A percentile compares a stretch with the other conserved stretches of the same genome.
phyloP scores from a whole-genome alignment of 2,113 vertebrate genomes.

The Theristicus caerulescens region DNA sequence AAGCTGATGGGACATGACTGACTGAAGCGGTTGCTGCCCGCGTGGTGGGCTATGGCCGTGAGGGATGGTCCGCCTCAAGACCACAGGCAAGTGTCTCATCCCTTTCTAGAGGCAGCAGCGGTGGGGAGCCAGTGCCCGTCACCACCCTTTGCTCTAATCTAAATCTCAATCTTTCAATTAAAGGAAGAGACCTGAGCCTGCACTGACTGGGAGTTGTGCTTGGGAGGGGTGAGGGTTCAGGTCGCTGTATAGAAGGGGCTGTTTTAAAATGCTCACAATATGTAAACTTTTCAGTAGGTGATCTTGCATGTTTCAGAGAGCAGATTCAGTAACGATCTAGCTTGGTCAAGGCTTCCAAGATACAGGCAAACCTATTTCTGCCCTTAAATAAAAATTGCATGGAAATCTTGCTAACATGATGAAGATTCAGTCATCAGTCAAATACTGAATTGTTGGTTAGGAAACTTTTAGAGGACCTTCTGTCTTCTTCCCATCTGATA shows the following conservation, averaged over 20 bases:
- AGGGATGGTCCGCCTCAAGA: accelerated
- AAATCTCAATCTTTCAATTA: background rate
- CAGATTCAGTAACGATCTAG: background rate
- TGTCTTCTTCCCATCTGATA: background rate
- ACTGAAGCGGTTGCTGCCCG: accelerated
- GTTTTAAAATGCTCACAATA: background rate
- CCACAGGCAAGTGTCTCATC: accelerated
- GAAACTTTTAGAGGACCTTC: background rate
- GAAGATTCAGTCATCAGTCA: background rate
- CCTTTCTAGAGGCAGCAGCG: accelerated
- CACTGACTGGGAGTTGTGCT: background rate
- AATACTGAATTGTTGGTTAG: background rate
- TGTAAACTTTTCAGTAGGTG: background rate
- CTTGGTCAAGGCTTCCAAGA: background rate
- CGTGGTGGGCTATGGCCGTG: accelerated
- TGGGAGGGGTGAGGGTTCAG: background rate
- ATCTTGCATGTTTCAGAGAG: background rate
- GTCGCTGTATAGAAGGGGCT: background rate
- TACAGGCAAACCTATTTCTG: background rate
- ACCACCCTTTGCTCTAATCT: background rate
- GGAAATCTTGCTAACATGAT: background rate
- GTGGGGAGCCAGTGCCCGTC: background rate
- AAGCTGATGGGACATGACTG: accelerated
- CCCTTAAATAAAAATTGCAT: background rate
- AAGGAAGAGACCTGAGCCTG: background rate